A percentile compares a stretch with the other conserved stretches of the same genome.
Conservation (phyloP, 2,888 invertebrate species). For the Leptopilina myrica region DNA sequence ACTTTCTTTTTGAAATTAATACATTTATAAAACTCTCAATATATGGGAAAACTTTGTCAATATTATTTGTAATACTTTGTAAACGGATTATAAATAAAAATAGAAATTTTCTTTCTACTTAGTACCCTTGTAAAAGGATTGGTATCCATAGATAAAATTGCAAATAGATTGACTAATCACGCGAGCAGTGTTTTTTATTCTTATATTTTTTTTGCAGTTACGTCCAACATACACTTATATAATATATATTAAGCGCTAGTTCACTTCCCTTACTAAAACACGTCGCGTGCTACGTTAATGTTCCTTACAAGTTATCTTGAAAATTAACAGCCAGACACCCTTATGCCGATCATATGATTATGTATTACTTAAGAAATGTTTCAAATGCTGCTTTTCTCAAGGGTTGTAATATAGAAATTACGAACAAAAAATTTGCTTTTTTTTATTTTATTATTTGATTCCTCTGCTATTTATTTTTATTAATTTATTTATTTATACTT, state of each 20-base stretch:
- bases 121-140: background rate
- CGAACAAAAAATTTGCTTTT: background rate
- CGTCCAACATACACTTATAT: background rate
- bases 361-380: conserved; percentile 28
- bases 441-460: too few species aligned
- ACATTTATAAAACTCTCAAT: too few species aligned
- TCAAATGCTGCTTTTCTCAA: conserved; percentile 4
- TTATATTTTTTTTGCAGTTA: background rate
- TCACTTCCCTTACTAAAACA: conserved; percentile 15
- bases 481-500: too few species aligned
- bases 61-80: too few species aligned
- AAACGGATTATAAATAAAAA: too few species aligned
- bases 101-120: background rate
- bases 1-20: too few species aligned
- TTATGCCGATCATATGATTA: conserved; percentile 10
- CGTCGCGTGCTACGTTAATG: conserved; percentile 38
- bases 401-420: conserved; percentile 29
- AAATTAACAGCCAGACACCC: conserved; percentile 37
- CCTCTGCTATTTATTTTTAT: too few species aligned
- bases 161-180: conserved; percentile 15
- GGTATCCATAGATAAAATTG: background rate
- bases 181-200: background rate
- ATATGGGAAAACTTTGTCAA: too few species aligned
- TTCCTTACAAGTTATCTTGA: conserved; percentile 25
- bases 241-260: conserved; percentile 7